Evolutionary conservation across 2,888 invertebrate species (phyloP).

Genomic region (Folsomia manolachei): DNA sequence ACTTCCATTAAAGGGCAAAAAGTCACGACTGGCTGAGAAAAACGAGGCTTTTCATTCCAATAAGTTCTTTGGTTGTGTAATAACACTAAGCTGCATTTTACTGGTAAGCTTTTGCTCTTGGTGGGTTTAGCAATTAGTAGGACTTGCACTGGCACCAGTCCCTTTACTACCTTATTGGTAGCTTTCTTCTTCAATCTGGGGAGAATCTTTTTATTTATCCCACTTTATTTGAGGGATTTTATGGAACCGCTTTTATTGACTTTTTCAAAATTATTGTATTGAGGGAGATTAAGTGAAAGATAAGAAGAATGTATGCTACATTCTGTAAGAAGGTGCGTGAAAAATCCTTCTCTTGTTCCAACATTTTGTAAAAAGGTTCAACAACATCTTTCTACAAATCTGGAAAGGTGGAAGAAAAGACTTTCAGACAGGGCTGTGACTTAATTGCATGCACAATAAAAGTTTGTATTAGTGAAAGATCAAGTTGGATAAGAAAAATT

Average conservation of each 20-base stretch:
- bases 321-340: not conserved
- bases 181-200: not conserved
- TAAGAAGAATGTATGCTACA: not conserved
- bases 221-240: conserved; percentile 1
- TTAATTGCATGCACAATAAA: not conserved
- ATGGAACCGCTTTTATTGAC: conserved; percentile 15
- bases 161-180: not conserved
- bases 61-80: not conserved
- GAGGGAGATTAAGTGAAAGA: conserved; percentile 16
- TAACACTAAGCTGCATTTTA: not conserved
- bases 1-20: not conserved
- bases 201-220: not conserved
- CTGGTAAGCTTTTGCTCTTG: not conserved
- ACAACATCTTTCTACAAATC: not conserved
- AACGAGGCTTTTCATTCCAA: not conserved
- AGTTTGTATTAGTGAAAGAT: not conserved
- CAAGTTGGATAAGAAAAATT: not conserved
- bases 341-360: not conserved
- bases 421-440: too few relatives aligned
- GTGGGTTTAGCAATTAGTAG: not conserved
- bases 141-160: not conserved
- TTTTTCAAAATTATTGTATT: conserved; percentile 16
- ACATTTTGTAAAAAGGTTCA: not conserved
- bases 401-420: not conserved
- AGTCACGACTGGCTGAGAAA: not conserved